These are phyloP conservation scores for Leptobrachium ailaonicum DNA, from an alignment of 2,113 vertebrate genomes.

Conservation along the genomic window DNA sequence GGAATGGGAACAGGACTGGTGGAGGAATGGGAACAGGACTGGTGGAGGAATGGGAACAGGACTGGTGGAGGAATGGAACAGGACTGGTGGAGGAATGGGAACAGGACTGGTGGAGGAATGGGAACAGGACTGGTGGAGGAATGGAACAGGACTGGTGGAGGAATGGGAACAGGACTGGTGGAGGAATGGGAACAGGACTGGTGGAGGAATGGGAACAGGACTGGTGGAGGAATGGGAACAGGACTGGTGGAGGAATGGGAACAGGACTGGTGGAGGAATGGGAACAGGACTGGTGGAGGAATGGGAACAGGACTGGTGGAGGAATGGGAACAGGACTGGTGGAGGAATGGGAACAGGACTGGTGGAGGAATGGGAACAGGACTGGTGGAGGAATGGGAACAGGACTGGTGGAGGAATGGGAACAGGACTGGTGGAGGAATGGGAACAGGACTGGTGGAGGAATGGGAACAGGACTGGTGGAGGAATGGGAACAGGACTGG, in stretches of 20 bases:
- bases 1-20: neutral
- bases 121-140: neutral
- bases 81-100: neutral
- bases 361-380: neutral
- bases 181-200: slow-evolving; percentile 43
- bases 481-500: neutral
- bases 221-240: neutral
- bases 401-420: neutral
- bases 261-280: neutral
- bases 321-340: slow-evolving; percentile 37
- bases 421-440: neutral
- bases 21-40: neutral
- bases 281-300: neutral
- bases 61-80: neutral
- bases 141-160: neutral
- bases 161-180: neutral
- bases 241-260: slow-evolving; percentile 49
- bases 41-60: slow-evolving; percentile 49
- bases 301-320: neutral
- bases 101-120: slow-evolving; percentile 50
- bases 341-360: neutral
- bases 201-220: neutral
- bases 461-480: slow-evolving; percentile 33
- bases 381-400: slow-evolving; percentile 50
- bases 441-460: too few species aligned